Percentiles rank a stretch among this genome's conserved stretches.
These are phyloP conservation scores for Cryptops parisi DNA, from an alignment of 2,888 invertebrate species.

Conservation along the genomic window DNA sequence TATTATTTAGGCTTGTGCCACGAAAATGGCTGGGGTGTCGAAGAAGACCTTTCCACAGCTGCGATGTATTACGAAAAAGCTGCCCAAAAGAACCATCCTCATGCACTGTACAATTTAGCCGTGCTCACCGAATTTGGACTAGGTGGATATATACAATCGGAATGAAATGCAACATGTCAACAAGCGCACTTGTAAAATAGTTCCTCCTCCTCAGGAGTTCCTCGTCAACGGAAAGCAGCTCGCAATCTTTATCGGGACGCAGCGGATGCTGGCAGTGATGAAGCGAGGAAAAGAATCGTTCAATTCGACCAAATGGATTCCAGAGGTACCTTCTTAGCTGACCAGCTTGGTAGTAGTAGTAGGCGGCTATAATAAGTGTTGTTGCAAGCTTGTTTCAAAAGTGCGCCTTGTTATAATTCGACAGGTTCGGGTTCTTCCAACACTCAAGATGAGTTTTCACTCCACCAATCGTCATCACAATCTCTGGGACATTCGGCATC, in stretches of 20 bases:
- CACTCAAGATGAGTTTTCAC: too few relatives aligned
- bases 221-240: neutral
- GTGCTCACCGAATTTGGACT: slow-evolving; percentile 2
- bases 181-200: neutral
- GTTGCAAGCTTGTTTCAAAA: too few relatives aligned
- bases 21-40: slow-evolving; percentile 49
- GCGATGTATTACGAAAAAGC: slow-evolving; percentile 49
- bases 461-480: too few relatives aligned
- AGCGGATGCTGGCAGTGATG: neutral
- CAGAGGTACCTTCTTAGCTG: too few relatives aligned
- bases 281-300: too few relatives aligned
- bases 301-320: too few relatives aligned
- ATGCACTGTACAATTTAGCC: slow-evolving; percentile 51
- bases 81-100: slow-evolving; percentile 46
- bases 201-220: neutral
- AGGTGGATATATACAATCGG: too few relatives aligned
- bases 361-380: too few relatives aligned
- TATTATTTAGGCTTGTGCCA: slow-evolving; percentile 48
- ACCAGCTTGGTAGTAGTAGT: too few relatives aligned
- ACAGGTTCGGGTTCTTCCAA: too few relatives aligned
- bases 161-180: neutral
- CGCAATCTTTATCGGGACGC: neutral
- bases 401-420: too few relatives aligned
- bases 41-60: slow-evolving; percentile 47
- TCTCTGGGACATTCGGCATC: too few relatives aligned